Percentiles rank a stretch among this genome's conserved stretches.
These are phyloP conservation scores for Cantharis rustica DNA, from an alignment of 2,888 invertebrate species.

Conservation along the genomic window DNA sequence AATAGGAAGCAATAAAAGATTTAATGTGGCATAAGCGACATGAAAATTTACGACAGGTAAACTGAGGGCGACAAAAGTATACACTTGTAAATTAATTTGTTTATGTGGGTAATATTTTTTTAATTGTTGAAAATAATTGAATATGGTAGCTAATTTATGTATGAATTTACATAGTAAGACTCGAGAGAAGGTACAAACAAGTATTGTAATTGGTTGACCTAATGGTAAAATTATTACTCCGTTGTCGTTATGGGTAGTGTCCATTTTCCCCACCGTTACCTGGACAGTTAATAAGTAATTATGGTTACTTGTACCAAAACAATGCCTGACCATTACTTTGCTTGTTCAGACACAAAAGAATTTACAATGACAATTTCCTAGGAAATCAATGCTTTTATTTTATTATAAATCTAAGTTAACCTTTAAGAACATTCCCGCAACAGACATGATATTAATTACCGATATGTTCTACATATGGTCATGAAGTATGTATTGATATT, in stretches of 20 bases:
- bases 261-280: constrained; percentile 26
- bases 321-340: neutral
- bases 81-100: neutral
- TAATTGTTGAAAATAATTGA: neutral
- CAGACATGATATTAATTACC: neutral
- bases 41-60: neutral
- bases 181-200: constrained; percentile 28
- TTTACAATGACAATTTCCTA: neutral
- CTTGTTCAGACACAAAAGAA: neutral
- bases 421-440: neutral
- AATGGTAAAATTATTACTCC: constrained; percentile 38
- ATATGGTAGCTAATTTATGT: constrained; percentile 45
- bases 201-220: constrained; percentile 39
- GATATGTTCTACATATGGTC: neutral
- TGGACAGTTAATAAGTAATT: constrained; percentile 24
- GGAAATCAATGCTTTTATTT: neutral
- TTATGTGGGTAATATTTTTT: neutral
- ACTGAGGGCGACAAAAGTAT: neutral
- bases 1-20: neutral
- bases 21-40: neutral
- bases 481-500: neutral
- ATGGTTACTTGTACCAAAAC: neutral
- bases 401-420: neutral
- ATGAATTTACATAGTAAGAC: constrained; percentile 45
- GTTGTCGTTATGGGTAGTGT: constrained; percentile 37